Percentiles rank a stretch among this genome's conserved stretches.
These are phyloP conservation scores for Micromussa lordhowensis DNA, from an alignment of 92 coral and sea anemone genomes.

Conservation along the genomic window DNA sequence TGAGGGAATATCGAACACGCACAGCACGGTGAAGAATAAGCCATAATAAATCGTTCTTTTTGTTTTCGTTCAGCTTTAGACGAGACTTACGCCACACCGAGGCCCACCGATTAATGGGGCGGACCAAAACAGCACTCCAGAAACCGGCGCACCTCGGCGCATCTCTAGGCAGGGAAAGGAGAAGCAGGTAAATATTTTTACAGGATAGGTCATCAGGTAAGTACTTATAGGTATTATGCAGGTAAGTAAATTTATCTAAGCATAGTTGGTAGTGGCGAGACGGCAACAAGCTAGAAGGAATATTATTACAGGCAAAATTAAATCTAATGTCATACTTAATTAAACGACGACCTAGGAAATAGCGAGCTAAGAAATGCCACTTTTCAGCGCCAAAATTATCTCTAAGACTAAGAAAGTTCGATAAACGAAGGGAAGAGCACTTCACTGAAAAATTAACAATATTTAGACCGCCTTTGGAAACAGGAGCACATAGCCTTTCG, in stretches of 20 bases:
- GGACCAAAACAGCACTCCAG: neutral
- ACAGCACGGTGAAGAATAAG: slow-evolving; percentile 2
- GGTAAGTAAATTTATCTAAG: no score
- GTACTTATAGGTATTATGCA: no score
- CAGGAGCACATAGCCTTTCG: neutral
- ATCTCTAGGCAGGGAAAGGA: neutral
- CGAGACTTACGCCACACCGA: slow-evolving; percentile 17
- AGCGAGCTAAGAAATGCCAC: slow-evolving; percentile 6
- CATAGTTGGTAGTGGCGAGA: neutral
- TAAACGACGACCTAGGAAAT: slow-evolving; percentile 14
- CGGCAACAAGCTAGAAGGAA: neutral
- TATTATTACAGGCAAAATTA: neutral
- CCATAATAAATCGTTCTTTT: slow-evolving; percentile 29
- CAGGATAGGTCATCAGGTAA: neutral
- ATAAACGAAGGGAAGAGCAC: neutral
- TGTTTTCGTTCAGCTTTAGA: neutral
- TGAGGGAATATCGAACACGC: slow-evolving; percentile 12
- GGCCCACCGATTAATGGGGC: slow-evolving; percentile 6
- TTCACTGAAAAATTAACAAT: neutral
- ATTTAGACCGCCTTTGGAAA: no score
- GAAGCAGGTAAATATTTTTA: neutral
- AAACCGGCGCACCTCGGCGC: neutral
- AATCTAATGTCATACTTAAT: neutral
- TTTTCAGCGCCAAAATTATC: neutral
- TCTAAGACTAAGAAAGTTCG: neutral